These are phyloP conservation scores for Drosophila simulans DNA, from an alignment of 1,140 invertebrate genomes.

Conservation along the genomic window DNA sequence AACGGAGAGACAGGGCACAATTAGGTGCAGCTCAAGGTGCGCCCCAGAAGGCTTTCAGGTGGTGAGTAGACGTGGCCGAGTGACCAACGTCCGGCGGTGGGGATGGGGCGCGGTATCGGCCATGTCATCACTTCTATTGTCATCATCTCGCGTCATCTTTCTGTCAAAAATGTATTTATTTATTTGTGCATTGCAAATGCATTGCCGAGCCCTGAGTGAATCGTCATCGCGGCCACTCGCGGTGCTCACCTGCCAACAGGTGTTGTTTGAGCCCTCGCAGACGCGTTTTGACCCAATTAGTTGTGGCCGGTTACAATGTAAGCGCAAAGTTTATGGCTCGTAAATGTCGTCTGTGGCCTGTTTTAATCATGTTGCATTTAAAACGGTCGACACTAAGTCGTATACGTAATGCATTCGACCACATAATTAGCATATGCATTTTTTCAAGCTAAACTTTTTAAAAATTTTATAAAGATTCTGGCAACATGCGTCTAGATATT, in stretches of 20 bases:
- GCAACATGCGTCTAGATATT: too few relatives aligned
- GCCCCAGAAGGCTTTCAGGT: slow-evolving; percentile 3
- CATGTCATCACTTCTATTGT: slow-evolving; percentile 79
- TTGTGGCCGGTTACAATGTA: slow-evolving; percentile 61
- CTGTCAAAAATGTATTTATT: slow-evolving; percentile 74
- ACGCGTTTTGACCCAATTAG: slow-evolving; percentile 72
- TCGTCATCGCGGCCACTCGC: slow-evolving; percentile 62
- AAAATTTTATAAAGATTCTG: too few relatives aligned
- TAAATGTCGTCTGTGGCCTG: slow-evolving; percentile 58
- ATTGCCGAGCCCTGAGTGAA: slow-evolving; percentile 59
- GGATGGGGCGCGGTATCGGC: slow-evolving; percentile 33
- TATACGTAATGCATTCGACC: slow-evolving; percentile 52
- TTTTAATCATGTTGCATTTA: slow-evolving; percentile 58
- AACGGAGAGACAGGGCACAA: slow-evolving; percentile 52
- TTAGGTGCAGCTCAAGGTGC: slow-evolving; percentile 51
- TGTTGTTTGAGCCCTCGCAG: slow-evolving; percentile 25
- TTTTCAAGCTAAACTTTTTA: not conserved
- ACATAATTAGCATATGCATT: not conserved
- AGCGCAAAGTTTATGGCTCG: slow-evolving; percentile 66
- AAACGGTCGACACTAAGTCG: slow-evolving; percentile 41
- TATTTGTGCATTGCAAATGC: slow-evolving; percentile 72
- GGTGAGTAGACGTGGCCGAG: slow-evolving; percentile 8
- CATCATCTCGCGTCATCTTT: slow-evolving; percentile 71
- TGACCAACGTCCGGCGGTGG: slow-evolving; percentile 14
- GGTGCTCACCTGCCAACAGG: slow-evolving; percentile 70